Evolutionary conservation across 2,888 invertebrate genomes (phyloP).

Genomic region (Tinea pellionella): DNA sequence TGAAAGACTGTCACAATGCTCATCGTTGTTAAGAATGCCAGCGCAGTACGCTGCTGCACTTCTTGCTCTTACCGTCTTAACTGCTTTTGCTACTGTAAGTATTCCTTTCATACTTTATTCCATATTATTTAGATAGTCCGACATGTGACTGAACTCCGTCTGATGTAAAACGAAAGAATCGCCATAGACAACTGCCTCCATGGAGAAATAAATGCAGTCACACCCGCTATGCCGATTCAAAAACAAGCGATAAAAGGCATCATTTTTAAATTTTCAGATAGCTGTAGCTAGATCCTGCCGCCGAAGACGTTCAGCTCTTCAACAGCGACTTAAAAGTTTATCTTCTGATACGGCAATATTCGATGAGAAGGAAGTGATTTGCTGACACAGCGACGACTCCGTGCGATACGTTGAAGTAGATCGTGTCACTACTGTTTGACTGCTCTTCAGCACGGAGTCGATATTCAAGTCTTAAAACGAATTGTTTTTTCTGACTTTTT

Average conservation of each 20-base stretch:
- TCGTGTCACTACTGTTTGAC: slow-evolving; percentile 91
- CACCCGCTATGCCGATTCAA: background rate
- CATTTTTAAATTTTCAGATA: slow-evolving; percentile 30
- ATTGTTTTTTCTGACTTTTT: background rate
- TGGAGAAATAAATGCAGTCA: no score
- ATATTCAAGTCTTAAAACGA: background rate
- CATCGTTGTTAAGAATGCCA: slow-evolving; percentile 80
- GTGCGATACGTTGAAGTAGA: slow-evolving; percentile 92
- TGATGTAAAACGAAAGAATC: no score
- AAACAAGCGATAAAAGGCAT: background rate
- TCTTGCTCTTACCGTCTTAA: slow-evolving; percentile 58
- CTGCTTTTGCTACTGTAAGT: slow-evolving; percentile 65
- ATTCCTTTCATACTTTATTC: background rate
- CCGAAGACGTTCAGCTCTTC: slow-evolving; percentile 80
- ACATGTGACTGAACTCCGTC: no score
- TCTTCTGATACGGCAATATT: slow-evolving; percentile 86
- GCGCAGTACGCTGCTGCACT: slow-evolving; percentile 76
- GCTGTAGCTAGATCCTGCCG: slow-evolving; percentile 68
- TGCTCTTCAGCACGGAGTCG: slow-evolving; percentile 54
- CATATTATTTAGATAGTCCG: no score
- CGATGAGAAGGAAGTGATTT: slow-evolving; percentile 90
- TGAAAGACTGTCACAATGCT: slow-evolving; percentile 84
- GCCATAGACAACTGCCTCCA: no score
- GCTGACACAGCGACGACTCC: slow-evolving; percentile 97
- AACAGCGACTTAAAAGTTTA: slow-evolving; percentile 82